Base-by-base conservation (phyloP, 64 coral and sea anemone genomes). In the Hydrozoanthus tunicans region DNA sequence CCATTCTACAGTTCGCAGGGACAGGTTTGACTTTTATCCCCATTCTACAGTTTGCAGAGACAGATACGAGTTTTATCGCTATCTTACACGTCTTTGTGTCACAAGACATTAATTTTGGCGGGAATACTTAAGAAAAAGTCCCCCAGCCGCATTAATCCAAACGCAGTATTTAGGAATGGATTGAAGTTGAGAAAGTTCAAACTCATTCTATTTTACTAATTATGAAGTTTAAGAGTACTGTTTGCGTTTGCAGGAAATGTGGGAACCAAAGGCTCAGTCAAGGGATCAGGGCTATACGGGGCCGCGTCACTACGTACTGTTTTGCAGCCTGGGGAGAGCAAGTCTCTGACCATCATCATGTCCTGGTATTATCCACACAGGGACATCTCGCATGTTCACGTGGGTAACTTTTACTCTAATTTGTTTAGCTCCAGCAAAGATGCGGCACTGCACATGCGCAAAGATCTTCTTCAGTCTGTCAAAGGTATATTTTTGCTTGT, bases 281-380 rank as follows among this genome's bases (percentile, higher is more conserved):
- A 82, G 17, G 76, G 60, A 56, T 84, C 81, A 77, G 95, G 95
- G 12, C 26, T 96, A 0, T 77, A 96, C 56, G 95, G 95, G 2
- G 89, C 95, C 14, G 89, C 90, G 12, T 94, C 95, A 4, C 61
- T 92, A 10, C 79, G 79, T 25, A 94, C 95, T 57, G 59, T 75
- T 15, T 69, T 96, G 5, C 51, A 78, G 72, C 92, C 95, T 4
- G 95, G 95, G 3, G 86, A 96, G 83, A 94, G 81, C 12, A 96
- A 93, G 53, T 94, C 95, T 0, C 77, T 96, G 60, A 96, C 95
- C 11, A 89, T 96, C 11, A 92, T 96, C n/a, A 64, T 96, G 90
- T 92, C 92, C 7, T 96, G 95, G 95, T 96, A 94, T 62, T 96
- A 96, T 55, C 95, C 95, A 6, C 82, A 96, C 57, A 90, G 95